These are phyloP conservation scores for Rhagium mordax DNA, from an alignment of 2,888 invertebrate species.

Conservation along the genomic window DNA sequence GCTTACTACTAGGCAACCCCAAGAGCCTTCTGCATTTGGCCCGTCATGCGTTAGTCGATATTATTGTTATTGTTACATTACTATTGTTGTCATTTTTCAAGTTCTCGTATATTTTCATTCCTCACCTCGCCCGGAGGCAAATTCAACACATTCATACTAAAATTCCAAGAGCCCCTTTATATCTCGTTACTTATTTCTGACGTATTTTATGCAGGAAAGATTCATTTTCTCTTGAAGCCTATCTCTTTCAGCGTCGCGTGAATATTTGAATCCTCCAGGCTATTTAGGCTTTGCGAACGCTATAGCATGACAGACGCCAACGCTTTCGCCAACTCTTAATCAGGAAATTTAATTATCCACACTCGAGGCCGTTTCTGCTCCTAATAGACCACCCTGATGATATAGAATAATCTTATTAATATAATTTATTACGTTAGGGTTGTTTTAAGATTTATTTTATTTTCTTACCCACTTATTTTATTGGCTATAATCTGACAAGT, in stretches of 20 bases:
- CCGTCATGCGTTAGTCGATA: no score
- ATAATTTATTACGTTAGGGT: not conserved
- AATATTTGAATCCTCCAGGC: not conserved
- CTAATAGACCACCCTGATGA: conserved; percentile 14
- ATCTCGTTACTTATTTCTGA: not conserved
- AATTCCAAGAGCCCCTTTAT: not conserved
- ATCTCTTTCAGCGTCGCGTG: not conserved
- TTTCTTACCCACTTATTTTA: not conserved
- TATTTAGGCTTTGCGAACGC: conserved; percentile 8
- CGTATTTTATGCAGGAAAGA: not conserved
- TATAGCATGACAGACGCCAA: conserved; percentile 12
- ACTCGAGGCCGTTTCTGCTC: not conserved
- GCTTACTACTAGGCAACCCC: no score
- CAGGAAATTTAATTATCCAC: conserved; percentile 20
- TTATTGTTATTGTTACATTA: no score
- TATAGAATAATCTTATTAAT: not conserved
- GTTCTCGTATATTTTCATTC: not conserved
- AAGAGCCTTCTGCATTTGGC: no score
- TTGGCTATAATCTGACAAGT: not conserved
- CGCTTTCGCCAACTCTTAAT: conserved; percentile 8
- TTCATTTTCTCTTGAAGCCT: not conserved
- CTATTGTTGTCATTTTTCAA: not conserved
- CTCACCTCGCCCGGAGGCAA: not conserved
- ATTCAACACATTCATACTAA: not conserved
- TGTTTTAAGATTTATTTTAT: not conserved